Base-by-base conservation (phyloP, 2,113 vertebrate species). In the Cettia cetti region DNA sequence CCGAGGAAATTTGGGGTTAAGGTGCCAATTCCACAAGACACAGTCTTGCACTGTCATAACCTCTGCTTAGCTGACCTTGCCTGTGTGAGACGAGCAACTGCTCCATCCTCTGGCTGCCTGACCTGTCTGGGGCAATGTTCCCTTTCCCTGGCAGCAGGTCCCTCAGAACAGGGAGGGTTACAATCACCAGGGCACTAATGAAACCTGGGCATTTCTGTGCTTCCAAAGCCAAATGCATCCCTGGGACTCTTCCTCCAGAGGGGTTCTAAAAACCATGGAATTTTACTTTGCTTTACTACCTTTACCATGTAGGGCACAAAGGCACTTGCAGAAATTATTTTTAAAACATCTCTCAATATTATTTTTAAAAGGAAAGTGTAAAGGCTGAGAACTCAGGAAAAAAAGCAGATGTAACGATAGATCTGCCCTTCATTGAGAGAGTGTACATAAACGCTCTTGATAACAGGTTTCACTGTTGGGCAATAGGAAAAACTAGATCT, bases 401-500 rank as follows among this genome's bases (percentile, higher is more conserved):
- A 72, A 69, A 64, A 65, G 1, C 24, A 0, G 44, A 22, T 44
- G 15, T 72, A 60, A 39, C 11, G 7, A 35, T 39, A 65, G 4
- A 44, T 61, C 28, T 9, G 11, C 23, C 37, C 26, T 86, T 78
- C 54, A 69, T 30, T 53, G 39, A 39, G 44, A 83, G 37, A 33
- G 18, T 31, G 18, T 14, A 30, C 0, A 0, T 47, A 47, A 65
- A 74, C 19, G 28, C 40, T 76, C 18, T 47, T 64, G 63, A 18
- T 44, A 44, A 44, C 13, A 53, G 52, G 22, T 87, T 89, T 84
- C 71, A 63, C 40, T 49, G 45, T 23, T 59, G 20, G 47, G 60
- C 49, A 61, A 37, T 65, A 66, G 87, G 84, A 93, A 86, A 94
- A 54, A n/a, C 39, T 40, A 13, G 20, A 47, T 63, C 90, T 94